These are phyloP conservation scores for Melanotaenia parkinsoni DNA, from an alignment of 2,797 vertebrate species.

Conservation along the genomic window DNA sequence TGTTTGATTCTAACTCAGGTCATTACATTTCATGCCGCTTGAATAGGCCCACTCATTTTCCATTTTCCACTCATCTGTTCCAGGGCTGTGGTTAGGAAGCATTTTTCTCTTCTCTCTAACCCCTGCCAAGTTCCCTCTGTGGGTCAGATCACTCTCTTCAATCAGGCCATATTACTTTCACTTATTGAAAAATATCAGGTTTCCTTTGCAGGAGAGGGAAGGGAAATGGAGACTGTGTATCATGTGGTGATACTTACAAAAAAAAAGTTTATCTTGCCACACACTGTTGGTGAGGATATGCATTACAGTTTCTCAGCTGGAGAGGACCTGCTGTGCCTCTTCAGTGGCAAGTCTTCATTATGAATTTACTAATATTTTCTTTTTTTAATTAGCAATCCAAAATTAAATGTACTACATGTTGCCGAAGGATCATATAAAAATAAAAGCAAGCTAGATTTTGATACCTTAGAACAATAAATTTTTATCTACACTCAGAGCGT, in stretches of 20 bases:
- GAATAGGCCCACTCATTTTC: constrained; percentile 35
- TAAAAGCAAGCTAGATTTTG: background rate
- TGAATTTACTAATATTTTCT: background rate
- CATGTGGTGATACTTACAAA: constrained; percentile 53
- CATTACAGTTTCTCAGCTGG: constrained; percentile 46
- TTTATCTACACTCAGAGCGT: background rate
- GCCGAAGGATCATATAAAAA: background rate
- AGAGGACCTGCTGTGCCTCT: constrained; percentile 27
- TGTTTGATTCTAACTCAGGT: background rate
- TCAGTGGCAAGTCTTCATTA: background rate
- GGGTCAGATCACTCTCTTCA: constrained; percentile 36
- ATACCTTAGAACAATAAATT: background rate
- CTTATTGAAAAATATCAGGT: constrained; percentile 66
- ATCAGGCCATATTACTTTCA: constrained; percentile 58
- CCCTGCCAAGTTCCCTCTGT: constrained; percentile 47
- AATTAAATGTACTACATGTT: background rate
- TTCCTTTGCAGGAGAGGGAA: constrained; percentile 63
- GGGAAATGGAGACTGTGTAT: constrained; percentile 57
- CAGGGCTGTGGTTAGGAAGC: constrained; percentile 41
- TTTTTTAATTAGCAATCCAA: background rate
- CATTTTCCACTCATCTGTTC: constrained; percentile 57
- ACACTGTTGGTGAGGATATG: constrained; percentile 23
- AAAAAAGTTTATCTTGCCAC: constrained; percentile 53
- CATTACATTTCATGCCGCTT: constrained; percentile 27
- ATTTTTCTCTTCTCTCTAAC: constrained; percentile 32